Base-by-base conservation (phyloP, 2,888 invertebrate genomes). In the Sericinus montela region DNA sequence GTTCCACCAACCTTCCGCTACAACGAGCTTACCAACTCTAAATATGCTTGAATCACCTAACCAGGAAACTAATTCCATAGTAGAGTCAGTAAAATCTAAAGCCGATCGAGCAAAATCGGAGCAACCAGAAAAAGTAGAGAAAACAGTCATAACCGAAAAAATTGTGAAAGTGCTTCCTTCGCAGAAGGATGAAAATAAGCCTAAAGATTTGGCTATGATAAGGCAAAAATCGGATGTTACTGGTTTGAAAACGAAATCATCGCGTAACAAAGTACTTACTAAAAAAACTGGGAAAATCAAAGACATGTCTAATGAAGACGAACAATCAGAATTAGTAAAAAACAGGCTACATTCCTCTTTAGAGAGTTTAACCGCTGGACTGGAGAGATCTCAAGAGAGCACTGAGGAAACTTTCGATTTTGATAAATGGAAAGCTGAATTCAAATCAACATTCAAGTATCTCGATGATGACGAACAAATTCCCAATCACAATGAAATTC, bases 1-100 rank as follows among this genome's bases (percentile, higher is more conserved):
- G 52, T 96, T 94, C 66, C 91, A 95, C 65, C 94, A 95, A 69
- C 95, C 96, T 0, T 95, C 94, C 1, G 94, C 95, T 0, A 95
- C 96, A 0, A 94, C 94, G 0, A 95, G 95, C 55, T 74, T 96
- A 44, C 96, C 96, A 1, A 94, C 95, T 0, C 74, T 96, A 37
- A 93, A 86, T 49, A 87, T 87, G 80, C 68, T 89, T 0, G 86
- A 87, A 62, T 87, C 89, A 3, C 88, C 89, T 0, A 89, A 86
- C 63, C 81, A 85, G 14, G 88, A 87, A 54, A 59, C 58, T 0
- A 82, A 78, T 39, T 63, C 75, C 28, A 70, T 82, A 4, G 49
- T 69, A 1, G 57, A 67, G 49, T 45, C 51, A 10, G 53, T 57
- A 9, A 64, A 60, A 44, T 45, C 51, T n/a, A 80, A 79, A 57